Base-by-base conservation (phyloP, 2,113 vertebrate species). In the Coreoperca whiteheadi region DNA sequence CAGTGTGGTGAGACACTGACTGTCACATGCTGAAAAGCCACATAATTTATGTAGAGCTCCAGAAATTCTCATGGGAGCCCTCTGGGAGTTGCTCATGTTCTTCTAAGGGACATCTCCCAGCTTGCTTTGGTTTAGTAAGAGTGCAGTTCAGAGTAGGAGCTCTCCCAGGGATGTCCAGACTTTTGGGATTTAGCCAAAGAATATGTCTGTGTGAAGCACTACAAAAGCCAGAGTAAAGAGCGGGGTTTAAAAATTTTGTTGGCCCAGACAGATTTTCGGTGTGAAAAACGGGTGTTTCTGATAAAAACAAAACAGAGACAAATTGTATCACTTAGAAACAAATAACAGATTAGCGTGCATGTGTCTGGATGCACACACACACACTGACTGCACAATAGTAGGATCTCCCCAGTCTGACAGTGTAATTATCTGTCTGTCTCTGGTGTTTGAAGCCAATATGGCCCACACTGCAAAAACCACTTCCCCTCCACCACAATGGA, bases 401-500 rank as follows among this genome's bases (percentile, higher is more conserved):
- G 57, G 64, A 80, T 85, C 61, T 83, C 64, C 51, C 20, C 30
- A 21, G 51, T 64, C 61, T 88, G 87, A 89, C 78, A 75, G 67
- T 66, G 0, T 87, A 85, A 85, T 81, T 81, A 76, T 85, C 69
- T 76, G 77, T 81, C 63, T 85, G 77, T 80, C 81, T 88, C 63
- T 77, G 68, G 54, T 60, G 63, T 72, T 78, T 82, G 81, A 74
- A 67, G 76, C 69, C 88, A 86, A 41, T 65, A 77, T 63, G 76
- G 78, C 74, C 79, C 82, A 73, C 76, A 69, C 60, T 72, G 66
- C 66, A 88, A 23, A 87, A 89, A 76, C 86, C 82, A 84, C 86
- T 87, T 89, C 86, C 84, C 51, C 59, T 88, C 53, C 43, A 59
- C 69, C 48, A 82, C 82, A 85, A 78, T 81, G 66, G 87, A 91